These are phyloP conservation scores for Hybognathus amarus DNA, from an alignment of 2,797 vertebrate species.

Conservation along the genomic window DNA sequence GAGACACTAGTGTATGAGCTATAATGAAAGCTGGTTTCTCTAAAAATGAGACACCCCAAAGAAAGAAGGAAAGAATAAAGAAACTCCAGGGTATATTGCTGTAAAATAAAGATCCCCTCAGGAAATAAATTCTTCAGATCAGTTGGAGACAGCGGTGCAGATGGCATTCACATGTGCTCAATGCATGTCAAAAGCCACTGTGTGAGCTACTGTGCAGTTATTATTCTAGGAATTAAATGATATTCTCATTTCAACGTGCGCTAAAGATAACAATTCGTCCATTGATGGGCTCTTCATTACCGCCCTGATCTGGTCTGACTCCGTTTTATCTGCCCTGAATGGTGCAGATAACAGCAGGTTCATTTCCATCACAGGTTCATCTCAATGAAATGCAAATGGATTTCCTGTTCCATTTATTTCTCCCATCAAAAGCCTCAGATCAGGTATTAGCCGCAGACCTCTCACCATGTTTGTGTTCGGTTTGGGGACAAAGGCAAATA, in stretches of 20 bases:
- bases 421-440: slow-evolving; percentile 29
- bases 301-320: slow-evolving; percentile 35
- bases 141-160: slow-evolving; percentile 65
- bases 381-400: slow-evolving; percentile 40
- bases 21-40: slow-evolving; percentile 61
- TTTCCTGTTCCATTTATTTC: slow-evolving; percentile 46
- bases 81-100: slow-evolving; percentile 64
- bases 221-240: slow-evolving; percentile 50
- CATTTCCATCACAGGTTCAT: slow-evolving; percentile 36
- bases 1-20: slow-evolving; percentile 50
- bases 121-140: slow-evolving; percentile 71
- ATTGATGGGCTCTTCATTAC: slow-evolving; percentile 42
- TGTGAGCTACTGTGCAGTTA: slow-evolving; percentile 55
- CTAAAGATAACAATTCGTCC: slow-evolving; percentile 35
- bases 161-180: slow-evolving; percentile 70
- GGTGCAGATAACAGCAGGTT: slow-evolving; percentile 28
- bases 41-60: slow-evolving; percentile 56
- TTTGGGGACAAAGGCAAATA: slow-evolving; percentile 52
- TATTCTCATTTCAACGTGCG: slow-evolving; percentile 34
- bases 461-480: slow-evolving; percentile 28
- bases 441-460: slow-evolving; percentile 7
- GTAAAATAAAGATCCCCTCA: slow-evolving; percentile 63
- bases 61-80: slow-evolving; percentile 39
- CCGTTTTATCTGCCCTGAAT: slow-evolving; percentile 45
- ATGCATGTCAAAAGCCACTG: slow-evolving; percentile 62